A percentile compares a stretch with the other conserved stretches of the same genome.
phyloP scores from a whole-genome alignment of 2,113 vertebrate genomes.

The Forbesichthys agassizii region DNA sequence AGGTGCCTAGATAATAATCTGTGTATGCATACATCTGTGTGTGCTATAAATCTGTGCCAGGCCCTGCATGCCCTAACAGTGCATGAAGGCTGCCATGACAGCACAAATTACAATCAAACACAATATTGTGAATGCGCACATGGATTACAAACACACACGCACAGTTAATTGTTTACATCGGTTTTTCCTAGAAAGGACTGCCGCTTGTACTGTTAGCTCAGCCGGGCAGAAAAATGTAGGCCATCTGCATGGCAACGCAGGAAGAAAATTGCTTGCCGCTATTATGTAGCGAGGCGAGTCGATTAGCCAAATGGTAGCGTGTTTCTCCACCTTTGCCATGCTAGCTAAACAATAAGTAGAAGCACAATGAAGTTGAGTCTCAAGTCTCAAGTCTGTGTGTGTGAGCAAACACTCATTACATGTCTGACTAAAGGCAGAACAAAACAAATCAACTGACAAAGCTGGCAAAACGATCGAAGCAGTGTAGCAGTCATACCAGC shows the following conservation, averaged over 20 bases:
- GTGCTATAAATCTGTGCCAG: not conserved
- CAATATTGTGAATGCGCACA: slow-evolving; percentile 13
- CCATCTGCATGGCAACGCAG: slow-evolving; percentile 65
- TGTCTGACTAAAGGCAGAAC: too few species aligned
- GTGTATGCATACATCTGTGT: not conserved
- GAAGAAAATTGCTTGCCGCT: slow-evolving; percentile 49
- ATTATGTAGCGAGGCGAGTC: slow-evolving; percentile 35
- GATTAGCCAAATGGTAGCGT: slow-evolving; percentile 37
- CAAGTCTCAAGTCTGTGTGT: not conserved
- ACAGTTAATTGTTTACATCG: slow-evolving; percentile 32
- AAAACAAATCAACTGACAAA: too few species aligned
- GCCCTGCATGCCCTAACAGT: not conserved
- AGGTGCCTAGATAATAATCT: not conserved
- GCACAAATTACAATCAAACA: not conserved
- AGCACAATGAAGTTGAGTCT: not conserved
- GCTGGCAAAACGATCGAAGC: too few species aligned
- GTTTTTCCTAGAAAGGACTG: slow-evolving; percentile 53
- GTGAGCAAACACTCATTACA: too few species aligned
- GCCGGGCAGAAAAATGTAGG: slow-evolving; percentile 74
- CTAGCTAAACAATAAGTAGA: not conserved
- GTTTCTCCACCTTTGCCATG: slow-evolving; percentile 9
- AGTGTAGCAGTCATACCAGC: too few species aligned
- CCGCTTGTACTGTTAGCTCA: slow-evolving; percentile 54
- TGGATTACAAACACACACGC: slow-evolving; percentile 1
- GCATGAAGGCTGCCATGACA: not conserved